Evolutionary conservation across 2,113 vertebrate species (phyloP), one percentile per base, ranked within the genome.

Genomic region (Chamaea fasciata): DNA sequence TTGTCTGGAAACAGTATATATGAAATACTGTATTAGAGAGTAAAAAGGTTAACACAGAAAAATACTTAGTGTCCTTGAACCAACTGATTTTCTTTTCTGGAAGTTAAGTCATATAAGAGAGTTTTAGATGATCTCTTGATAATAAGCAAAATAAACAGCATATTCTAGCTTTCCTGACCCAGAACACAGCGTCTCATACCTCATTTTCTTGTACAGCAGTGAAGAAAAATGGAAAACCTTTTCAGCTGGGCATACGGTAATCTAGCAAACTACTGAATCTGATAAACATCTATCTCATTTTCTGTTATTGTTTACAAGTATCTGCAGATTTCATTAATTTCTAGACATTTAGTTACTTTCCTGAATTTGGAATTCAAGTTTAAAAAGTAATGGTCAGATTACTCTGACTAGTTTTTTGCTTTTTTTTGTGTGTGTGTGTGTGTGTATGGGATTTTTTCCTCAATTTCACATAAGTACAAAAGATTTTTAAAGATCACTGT

Each of bases 381-480:
- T 5, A 37, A 81, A 56, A 39, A 64, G 5, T 13, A 44, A 19
- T 19, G 1, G 33, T 27, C 19, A 35, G 24, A 52, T 60, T 55
- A 59, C 9, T 4, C 13, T 53, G 16, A 39, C 6, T 49, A 33
- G 3, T 18, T 84, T 52, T 75, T 65, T 62, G 8, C 6, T 15
- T 11, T 31, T 28, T 67, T 7, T 28, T 8, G 8, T 39, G 26
- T 35, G 22, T 14, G 17, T 22, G 24, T 6, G 19, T 30, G 7
- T 20, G 5, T 19, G 3, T 17, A 10, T 28, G 37, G 4, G 0
- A 2, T 10, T 52, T 63, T 31, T 57, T 8, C 5, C 2, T 22
- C 19, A 15, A 20, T 80, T 76, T 31, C 63, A 31, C 8, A n/a
- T 6, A 80, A 49, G 11, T 41, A 46, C 15, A 55, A 20, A 83